Base-by-base conservation (phyloP, 2,888 invertebrate species). In the Rhimphoctona megacephalus region DNA sequence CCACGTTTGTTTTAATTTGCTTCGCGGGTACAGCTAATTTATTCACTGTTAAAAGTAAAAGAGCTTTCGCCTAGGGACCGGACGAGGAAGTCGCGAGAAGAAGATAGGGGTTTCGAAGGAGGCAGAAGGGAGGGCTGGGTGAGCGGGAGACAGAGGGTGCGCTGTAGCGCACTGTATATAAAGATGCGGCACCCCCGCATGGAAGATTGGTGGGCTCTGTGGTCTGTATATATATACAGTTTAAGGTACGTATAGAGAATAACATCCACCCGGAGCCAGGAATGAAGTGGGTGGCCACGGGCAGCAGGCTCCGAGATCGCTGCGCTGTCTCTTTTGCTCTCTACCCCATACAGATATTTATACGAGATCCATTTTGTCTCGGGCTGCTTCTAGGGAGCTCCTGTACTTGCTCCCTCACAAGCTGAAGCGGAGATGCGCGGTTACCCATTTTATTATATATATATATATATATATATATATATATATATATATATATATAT, bases 1-100 rank as follows among this genome's bases (percentile, higher is more conserved):
- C 87, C 88, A 85, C 88, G 88, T 90, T 89, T 88, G 89, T 90
- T 90, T 90, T 90, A 90, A 90, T 90, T 90, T 89, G 88, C 89
- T 87, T 79, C 84, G 86, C 76, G 87, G 85, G 76, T 85, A 86
- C 86, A 89, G 89, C 88, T 89, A 89, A 90, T 89, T 89, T 90
- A 90, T 90, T 90, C 90, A 89, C 88, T 89, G 87, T 87, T 86
- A 87, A 88, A 88, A 86, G 88, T 87, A 88, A 90, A 88, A 89
- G 89, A 89, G 87, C 86, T 88, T 85, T 79, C 66, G 76, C 76
- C 25, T 69, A 79, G 67, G 73, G 72, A 72, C 69, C 76, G 64
- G 69, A 54, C 67, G 73, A 52, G 52, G 66, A 64, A 61, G 69
- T 85, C 49, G 72, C 81, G 61, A 64, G 46, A 36, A 39, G 66